Base-by-base conservation (phyloP, 2,797 vertebrate genomes). In the Sebastes oblongus region DNA sequence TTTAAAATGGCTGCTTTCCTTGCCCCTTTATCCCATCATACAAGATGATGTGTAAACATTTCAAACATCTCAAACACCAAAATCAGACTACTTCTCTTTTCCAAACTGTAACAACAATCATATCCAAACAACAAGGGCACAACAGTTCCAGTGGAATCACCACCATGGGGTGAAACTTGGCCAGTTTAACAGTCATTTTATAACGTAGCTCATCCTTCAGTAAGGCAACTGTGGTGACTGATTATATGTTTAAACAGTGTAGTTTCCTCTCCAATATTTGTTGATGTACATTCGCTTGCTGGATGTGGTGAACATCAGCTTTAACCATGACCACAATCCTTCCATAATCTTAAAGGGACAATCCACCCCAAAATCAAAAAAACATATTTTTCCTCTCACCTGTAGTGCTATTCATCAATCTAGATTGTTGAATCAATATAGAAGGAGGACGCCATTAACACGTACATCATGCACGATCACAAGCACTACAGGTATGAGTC, bases 171-270 rank as follows among this genome's bases (percentile, higher is more conserved):
- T 60, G 8, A 22, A 65, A 65, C 14, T 16, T 30, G 22, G 9
- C 6, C 12, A n/a, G 25, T 60, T 34, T 30, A 13, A 32, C 20
- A 55, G 13, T 3, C 12, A 22, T 32, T 62, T 58, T 58, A 25
- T 55, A 77, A 56, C 36, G 74, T 58, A 55, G 18, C n/a, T 46
- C 32, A 58, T 72, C 13, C 8, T 67, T 20, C 16, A 66, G 20
- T 74, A 60, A 84, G 75, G 81, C 73, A 68, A 65, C 52, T 64
- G 7, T 72, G 69, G 72, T 71, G 39, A 67, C 20, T 13, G 14
- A 61, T 27, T 36, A 12, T 25, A 36, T n/a, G 13, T 25, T 58
- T 4, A 34, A 52, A 58, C 4, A 8, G 2, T 30, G 4, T 29
- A 1, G 7, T 65, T 55, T 18, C 12, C 24, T 22, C 62, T 6